Conservation (phyloP, 2,888 invertebrate species). For the Limnephilus rhombicus region DNA sequence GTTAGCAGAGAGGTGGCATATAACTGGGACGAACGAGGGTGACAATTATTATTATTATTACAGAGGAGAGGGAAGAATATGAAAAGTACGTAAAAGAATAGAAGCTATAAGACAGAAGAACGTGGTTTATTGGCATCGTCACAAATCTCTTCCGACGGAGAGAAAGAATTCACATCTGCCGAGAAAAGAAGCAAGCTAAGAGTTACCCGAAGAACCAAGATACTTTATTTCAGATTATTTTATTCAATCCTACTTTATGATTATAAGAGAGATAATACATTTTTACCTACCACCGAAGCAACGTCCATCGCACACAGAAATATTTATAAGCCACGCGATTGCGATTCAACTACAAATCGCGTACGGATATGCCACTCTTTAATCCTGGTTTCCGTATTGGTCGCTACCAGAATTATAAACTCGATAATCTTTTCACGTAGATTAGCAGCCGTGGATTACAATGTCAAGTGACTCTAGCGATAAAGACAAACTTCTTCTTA, state of each 20-base stretch:
- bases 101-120: slow-evolving; percentile 41
- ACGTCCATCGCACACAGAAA: background rate
- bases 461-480: too few species aligned
- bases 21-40: slow-evolving; percentile 16
- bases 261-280: background rate
- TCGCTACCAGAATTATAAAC: too few species aligned
- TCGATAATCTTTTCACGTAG: too few species aligned
- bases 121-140: slow-evolving; percentile 66
- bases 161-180: slow-evolving; percentile 25
- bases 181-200: background rate
- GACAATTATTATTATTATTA: slow-evolving; percentile 52
- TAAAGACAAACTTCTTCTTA: too few species aligned
- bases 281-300: background rate
- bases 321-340: too few species aligned
- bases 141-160: slow-evolving; percentile 7
- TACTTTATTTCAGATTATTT: background rate
- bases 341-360: too few species aligned
- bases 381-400: too few species aligned
- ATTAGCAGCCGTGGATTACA: too few species aligned
- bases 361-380: too few species aligned
- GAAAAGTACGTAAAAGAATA: slow-evolving; percentile 37
- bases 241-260: background rate
- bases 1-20: background rate
- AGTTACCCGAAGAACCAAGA: background rate
- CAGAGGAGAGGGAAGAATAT: background rate